A percentile compares a stretch with the other conserved stretches of the same genome.
These are phyloP conservation scores for Cassiopea andromeda DNA, from an alignment of 30 jellyfish, hydroid and myxozoan species.

Conservation along the genomic window DNA sequence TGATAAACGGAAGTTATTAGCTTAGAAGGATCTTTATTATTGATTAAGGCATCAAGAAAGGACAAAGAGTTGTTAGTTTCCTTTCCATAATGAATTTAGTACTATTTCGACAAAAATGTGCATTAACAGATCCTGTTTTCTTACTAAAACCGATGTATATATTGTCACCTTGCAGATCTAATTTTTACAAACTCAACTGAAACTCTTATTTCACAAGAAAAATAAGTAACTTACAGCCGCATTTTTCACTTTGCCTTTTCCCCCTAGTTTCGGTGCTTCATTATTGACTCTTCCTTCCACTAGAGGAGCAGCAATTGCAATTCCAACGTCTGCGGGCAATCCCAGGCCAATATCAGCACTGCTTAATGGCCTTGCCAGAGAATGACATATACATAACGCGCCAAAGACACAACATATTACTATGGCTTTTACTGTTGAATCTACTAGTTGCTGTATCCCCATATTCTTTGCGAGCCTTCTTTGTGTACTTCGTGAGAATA, in stretches of 20 bases:
- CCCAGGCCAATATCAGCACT: background rate
- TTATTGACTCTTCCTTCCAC: background rate
- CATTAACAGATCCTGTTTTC: no score
- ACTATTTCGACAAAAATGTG: no score
- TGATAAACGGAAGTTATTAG: no score
- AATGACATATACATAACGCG: background rate
- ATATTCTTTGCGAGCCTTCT: background rate
- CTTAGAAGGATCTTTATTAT: no score
- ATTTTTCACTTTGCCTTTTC: background rate
- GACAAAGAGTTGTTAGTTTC: no score
- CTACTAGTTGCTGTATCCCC: background rate
- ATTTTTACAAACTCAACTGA: no score
- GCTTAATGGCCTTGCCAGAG: background rate
- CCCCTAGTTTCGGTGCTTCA: background rate
- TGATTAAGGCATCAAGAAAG: no score
- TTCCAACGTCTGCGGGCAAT: background rate
- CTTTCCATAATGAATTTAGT: no score
- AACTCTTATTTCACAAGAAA: background rate
- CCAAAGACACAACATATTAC: background rate
- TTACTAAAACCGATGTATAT: no score
- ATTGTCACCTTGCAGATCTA: no score
- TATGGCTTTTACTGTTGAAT: background rate
- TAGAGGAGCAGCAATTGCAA: background rate
- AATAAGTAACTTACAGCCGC: background rate
- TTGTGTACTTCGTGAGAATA: no score